Evolutionary conservation across 2,113 vertebrate genomes (phyloP), one percentile per base, ranked within the genome.

Genomic region (Colistium nudipinnis): DNA sequence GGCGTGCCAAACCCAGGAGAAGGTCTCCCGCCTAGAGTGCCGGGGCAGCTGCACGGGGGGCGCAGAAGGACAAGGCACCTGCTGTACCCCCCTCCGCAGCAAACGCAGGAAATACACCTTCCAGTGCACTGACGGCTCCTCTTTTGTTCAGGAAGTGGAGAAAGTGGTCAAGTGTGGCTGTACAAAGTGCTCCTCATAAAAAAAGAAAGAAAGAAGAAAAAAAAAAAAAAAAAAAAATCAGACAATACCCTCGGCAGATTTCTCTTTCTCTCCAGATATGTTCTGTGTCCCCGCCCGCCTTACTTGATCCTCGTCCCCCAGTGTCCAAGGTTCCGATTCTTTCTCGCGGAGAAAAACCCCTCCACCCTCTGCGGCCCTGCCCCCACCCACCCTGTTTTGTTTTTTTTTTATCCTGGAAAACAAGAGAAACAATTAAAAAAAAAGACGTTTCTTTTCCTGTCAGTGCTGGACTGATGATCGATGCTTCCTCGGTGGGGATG

Each of bases 91-190:
- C 0, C 93, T 99, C 7, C 91, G 96, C 68, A 98, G 95, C 95
- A 99, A 99, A 92, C 91, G 96, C 45, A 92, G 96, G 96, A 98
- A 98, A 97, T 99, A 99, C 80, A 93, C 96, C 62, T 99, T 99
- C 53, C 95, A 98, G 62, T 99, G 98, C 94, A 98, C 97, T 7
- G 98, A 99, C 1, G 98, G 98, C 17, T 96, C 97, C 0, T 98
- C 97, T 0, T 99, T 99, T 43, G 95, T 98, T 87, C 97, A 96
- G 57, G 98, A 99, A 91, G 95, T 99, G 17, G 98, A 99, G 80
- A 99, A 99, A 84, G 95, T 98, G 80, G 94, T 99, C 60, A 98
- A 98, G 85, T 99, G 98, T 48, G 97, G 96, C 93, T 99, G 98
- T 89, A 89, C 93, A 85, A 91, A 93, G 89, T 99, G 97, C 89